Percentiles rank a stretch among this genome's conserved stretches.
These are phyloP conservation scores for Scaptomyza hsui DNA, from an alignment of 1,140 invertebrate species.

Conservation along the genomic window DNA sequence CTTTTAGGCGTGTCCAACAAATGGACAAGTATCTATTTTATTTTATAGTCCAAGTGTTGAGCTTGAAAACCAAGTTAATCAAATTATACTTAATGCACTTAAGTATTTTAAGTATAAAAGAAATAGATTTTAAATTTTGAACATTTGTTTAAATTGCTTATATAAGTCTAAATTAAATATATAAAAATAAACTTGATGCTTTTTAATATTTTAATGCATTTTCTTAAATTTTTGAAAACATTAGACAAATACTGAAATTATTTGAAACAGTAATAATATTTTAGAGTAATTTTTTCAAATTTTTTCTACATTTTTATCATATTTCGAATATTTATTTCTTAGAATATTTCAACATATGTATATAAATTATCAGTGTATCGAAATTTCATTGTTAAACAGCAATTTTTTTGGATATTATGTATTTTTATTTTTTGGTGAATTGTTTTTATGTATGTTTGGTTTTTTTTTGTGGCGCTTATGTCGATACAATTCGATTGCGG, in stretches of 20 bases:
- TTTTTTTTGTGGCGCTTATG: constrained; percentile 28
- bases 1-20: neutral
- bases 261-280: too few species aligned
- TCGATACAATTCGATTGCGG: constrained; percentile 55
- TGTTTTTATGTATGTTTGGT: neutral
- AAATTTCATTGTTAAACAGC: neutral
- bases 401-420: neutral
- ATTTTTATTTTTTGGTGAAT: neutral
- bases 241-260: too few species aligned
- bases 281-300: too few species aligned
- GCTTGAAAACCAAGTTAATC: neutral
- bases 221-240: too few species aligned
- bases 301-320: too few species aligned
- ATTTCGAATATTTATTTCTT: neutral
- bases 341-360: neutral
- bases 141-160: too few species aligned
- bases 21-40: neutral
- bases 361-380: neutral
- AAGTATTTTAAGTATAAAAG: neutral
- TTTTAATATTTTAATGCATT: too few species aligned
- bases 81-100: neutral
- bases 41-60: neutral
- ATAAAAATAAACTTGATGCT: too few species aligned
- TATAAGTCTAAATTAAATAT: too few species aligned
- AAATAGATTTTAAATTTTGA: too few species aligned